Percentiles rank a stretch among this genome's conserved stretches.
phyloP scores from a whole-genome alignment of 2,113 vertebrate species.

The Lepus europaeus region DNA sequence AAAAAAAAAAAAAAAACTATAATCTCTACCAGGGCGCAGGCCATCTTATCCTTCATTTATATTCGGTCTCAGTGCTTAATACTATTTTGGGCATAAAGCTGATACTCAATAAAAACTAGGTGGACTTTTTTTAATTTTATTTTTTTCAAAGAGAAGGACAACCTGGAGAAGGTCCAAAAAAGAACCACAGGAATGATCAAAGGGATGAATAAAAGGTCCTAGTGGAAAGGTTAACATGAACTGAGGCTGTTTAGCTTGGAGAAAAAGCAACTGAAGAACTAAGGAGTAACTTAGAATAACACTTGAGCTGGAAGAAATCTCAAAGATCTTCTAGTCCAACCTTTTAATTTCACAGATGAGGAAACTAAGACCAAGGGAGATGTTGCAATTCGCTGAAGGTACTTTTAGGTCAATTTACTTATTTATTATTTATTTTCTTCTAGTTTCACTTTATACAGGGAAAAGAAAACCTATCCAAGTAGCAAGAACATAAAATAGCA shows the following conservation, averaged over 20 bases:
- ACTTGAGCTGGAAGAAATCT: slow-evolving; percentile 72
- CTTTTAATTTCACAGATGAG: slow-evolving; percentile 74
- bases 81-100: slow-evolving; percentile 66
- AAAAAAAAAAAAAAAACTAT: background rate
- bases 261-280: slow-evolving; percentile 75
- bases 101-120: slow-evolving; percentile 73
- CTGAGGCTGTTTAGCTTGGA: slow-evolving; percentile 80
- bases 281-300: slow-evolving; percentile 77
- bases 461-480: slow-evolving; percentile 48
- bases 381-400: slow-evolving; percentile 45
- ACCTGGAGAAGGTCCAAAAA: slow-evolving; percentile 75
- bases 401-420: slow-evolving; percentile 37
- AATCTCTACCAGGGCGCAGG: slow-evolving; percentile 58
- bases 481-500: slow-evolving; percentile 53
- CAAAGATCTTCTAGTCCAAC: slow-evolving; percentile 59
- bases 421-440: background rate
- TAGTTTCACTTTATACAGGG: slow-evolving; percentile 38
- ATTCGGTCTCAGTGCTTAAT: slow-evolving; percentile 54
- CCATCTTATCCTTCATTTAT: slow-evolving; percentile 43
- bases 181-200: slow-evolving; percentile 80
- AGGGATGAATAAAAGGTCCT: slow-evolving; percentile 80
- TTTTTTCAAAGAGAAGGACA: slow-evolving; percentile 71
- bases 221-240: slow-evolving; percentile 81
- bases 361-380: slow-evolving; percentile 74
- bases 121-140: slow-evolving; percentile 24